phyloP scores from a whole-genome alignment of 1,140 invertebrate species.

The Drepana arcuata region DNA sequence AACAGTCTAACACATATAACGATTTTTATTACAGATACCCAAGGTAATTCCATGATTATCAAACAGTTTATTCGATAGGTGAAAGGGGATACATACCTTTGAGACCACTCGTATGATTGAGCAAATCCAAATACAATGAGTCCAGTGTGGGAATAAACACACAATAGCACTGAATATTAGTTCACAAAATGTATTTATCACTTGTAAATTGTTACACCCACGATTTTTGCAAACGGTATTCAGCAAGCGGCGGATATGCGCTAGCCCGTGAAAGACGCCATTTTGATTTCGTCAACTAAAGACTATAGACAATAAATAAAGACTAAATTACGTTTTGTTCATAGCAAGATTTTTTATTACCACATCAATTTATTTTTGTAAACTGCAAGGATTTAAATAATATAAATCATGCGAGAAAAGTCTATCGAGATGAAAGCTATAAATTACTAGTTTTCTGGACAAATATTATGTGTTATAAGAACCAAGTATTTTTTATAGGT shows the following conservation, averaged over 20 bases:
- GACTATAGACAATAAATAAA: slow-evolving; percentile 42
- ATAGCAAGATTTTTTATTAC: neutral
- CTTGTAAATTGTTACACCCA: slow-evolving; percentile 39
- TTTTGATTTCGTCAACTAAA: slow-evolving; percentile 71
- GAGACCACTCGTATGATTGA: slow-evolving; percentile 21
- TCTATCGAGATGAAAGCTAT: too few species aligned
- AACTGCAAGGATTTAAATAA: too few species aligned
- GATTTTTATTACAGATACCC: slow-evolving; percentile 3
- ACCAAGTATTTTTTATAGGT: too few species aligned
- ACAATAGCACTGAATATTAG: slow-evolving; percentile 35
- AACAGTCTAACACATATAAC: neutral
- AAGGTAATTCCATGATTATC: slow-evolving; percentile 15
- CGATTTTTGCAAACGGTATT: slow-evolving; percentile 34
- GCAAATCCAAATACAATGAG: slow-evolving; percentile 12
- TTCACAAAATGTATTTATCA: slow-evolving; percentile 31
- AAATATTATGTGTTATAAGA: too few species aligned
- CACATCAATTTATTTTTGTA: too few species aligned
- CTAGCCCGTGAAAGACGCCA: slow-evolving; percentile 65
- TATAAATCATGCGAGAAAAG: too few species aligned
- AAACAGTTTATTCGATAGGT: slow-evolving; percentile 43
- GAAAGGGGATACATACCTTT: slow-evolving; percentile 66
- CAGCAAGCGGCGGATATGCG: slow-evolving; percentile 57
- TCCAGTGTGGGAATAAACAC: slow-evolving; percentile 22
- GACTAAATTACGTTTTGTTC: slow-evolving; percentile 19
- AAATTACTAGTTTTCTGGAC: too few species aligned